Evolutionary conservation across 2,113 vertebrate genomes (phyloP).

Genomic region (Oreocharis arfaki): DNA sequence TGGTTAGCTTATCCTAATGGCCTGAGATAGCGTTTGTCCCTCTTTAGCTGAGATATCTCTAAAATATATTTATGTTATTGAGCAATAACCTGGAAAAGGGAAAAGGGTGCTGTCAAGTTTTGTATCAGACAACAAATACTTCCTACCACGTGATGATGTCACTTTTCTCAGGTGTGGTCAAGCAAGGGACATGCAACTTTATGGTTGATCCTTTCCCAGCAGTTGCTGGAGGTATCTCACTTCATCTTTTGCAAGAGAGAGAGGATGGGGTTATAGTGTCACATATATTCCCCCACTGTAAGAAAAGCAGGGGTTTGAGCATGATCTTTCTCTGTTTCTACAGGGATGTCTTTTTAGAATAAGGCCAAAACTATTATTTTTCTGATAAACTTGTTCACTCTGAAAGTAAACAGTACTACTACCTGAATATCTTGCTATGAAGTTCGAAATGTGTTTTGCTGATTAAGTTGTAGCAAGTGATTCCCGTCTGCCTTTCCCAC

Average conservation of each 20-base stretch:
- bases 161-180: neutral
- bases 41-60: neutral
- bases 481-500: neutral
- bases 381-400: neutral
- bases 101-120: neutral
- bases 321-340: neutral
- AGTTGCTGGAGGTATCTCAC: neutral
- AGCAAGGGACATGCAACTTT: neutral
- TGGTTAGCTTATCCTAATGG: neutral
- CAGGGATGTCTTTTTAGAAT: neutral
- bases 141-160: neutral
- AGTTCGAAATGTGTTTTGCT: neutral
- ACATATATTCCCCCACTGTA: accelerated
- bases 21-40: neutral
- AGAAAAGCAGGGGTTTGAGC: neutral
- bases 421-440: neutral
- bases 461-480: neutral
- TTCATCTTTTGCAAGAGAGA: neutral
- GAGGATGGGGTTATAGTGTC: neutral
- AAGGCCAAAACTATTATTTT: neutral
- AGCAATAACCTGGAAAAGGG: neutral
- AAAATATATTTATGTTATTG: neutral
- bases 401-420: neutral
- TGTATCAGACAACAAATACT: neutral
- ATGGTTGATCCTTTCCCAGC: neutral